Percentiles rank a stretch among this genome's conserved stretches.
Evolutionary conservation across 2,797 vertebrate species (phyloP).

Genomic region (Coregonus ussuriensis): DNA sequence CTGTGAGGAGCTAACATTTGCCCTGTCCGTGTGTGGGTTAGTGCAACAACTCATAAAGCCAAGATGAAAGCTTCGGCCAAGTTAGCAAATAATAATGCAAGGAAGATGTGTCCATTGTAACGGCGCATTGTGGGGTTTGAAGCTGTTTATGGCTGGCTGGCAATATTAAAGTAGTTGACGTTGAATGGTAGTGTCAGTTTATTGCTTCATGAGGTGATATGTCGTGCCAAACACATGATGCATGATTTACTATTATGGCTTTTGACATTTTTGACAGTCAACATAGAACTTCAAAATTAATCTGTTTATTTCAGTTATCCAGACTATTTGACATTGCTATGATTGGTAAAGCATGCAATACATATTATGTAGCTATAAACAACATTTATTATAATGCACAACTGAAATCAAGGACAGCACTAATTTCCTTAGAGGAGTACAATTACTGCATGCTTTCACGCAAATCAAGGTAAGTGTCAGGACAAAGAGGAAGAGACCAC

Average conservation of each 20-base stretch:
- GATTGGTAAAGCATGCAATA: too few species aligned
- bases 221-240: not conserved
- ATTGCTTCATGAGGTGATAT: constrained; percentile 22
- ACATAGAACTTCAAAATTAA: too few species aligned
- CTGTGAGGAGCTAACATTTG: constrained; percentile 31
- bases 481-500: constrained; percentile 21
- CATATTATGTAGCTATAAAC: too few species aligned
- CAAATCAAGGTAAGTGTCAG: constrained; percentile 43
- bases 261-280: too few species aligned
- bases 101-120: constrained; percentile 36
- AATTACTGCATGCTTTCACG: too few species aligned
- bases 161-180: constrained; percentile 25
- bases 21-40: constrained; percentile 36
- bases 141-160: constrained; percentile 9
- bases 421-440: not conserved
- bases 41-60: constrained; percentile 34
- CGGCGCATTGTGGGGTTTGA: not conserved
- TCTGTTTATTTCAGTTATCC: too few species aligned
- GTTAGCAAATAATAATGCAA: constrained; percentile 33
- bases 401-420: not conserved
- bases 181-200: constrained; percentile 50
- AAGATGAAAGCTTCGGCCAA: constrained; percentile 33
- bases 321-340: too few species aligned
- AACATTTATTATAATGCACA: not conserved
- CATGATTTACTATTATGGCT: not conserved